Conservation (phyloP, 2,888 invertebrate genomes). For the Ashinkailepas kermadecensis region DNA sequence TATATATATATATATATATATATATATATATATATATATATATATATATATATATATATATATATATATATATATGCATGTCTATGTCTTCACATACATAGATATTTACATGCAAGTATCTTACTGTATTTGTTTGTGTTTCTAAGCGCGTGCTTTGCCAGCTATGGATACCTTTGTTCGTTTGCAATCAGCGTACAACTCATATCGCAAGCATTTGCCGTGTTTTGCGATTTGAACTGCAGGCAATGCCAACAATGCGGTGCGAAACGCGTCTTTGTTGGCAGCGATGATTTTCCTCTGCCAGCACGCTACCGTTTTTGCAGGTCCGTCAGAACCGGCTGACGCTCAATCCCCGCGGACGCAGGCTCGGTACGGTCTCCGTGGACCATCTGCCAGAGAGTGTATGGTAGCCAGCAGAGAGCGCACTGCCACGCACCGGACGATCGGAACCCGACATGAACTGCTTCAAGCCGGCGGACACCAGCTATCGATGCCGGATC, state of each 20-base stretch:
- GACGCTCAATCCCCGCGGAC: neutral
- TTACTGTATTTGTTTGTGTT: no score
- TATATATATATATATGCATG: neutral
- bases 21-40: neutral
- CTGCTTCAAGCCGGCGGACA: neutral
- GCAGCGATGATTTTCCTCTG: neutral
- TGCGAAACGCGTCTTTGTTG: no score
- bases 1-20: neutral
- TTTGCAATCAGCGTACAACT: no score
- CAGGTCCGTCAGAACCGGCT: neutral
- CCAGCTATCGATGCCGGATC: neutral
- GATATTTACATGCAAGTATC: neutral
- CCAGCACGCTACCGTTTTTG: neutral
- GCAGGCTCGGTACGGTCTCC: neutral
- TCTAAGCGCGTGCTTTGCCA: no score
- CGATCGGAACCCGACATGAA: neutral
- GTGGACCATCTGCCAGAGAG: neutral
- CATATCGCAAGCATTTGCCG: no score
- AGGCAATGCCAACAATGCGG: no score
- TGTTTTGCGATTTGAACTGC: no score
- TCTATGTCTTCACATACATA: neutral
- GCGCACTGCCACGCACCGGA: no score
- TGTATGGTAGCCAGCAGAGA: neutral
- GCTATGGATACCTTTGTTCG: no score
- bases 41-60: slow-evolving; percentile 1